Conservation (phyloP, 2,797 vertebrate species). For the Aulostomus chinensis region DNA sequence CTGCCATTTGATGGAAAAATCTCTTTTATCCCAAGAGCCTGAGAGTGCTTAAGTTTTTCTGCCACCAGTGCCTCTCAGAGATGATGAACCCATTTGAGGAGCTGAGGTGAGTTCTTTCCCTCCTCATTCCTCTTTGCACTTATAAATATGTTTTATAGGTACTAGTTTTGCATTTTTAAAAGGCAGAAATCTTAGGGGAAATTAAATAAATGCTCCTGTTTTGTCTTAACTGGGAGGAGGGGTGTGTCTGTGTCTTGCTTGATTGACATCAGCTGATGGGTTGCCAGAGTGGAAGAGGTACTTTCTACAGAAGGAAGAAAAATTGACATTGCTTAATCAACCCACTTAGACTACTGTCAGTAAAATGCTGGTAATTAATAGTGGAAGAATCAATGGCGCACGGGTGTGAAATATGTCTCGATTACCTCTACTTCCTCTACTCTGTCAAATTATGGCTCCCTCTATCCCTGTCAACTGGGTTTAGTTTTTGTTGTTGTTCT, state of each 20-base stretch:
- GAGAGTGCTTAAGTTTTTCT: background rate
- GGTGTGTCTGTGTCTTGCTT: background rate
- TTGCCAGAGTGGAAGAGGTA: background rate
- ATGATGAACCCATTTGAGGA: background rate
- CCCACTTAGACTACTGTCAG: too few relatives aligned
- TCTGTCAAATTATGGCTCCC: too few relatives aligned
- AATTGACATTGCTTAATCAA: too few relatives aligned
- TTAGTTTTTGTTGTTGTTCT: too few relatives aligned
- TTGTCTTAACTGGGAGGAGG: background rate
- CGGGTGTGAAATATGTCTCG: too few relatives aligned
- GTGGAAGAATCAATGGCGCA: too few relatives aligned
- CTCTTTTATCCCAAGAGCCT: slow-evolving; percentile 7
- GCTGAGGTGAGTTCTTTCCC: background rate
- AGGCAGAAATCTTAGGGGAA: background rate
- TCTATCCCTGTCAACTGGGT: too few relatives aligned
- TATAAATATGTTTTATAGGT: background rate
- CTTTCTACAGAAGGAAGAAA: background rate
- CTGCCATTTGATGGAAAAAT: slow-evolving; percentile 27
- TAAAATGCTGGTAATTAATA: too few relatives aligned
- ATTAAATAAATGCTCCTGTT: background rate
- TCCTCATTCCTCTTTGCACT: background rate
- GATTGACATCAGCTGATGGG: background rate
- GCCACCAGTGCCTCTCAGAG: background rate
- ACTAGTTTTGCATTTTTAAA: background rate
- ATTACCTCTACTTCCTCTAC: too few relatives aligned